Base-by-base conservation (phyloP, 53 echinoderm and acorn worm genomes). In the Echinometra lucunter region DNA sequence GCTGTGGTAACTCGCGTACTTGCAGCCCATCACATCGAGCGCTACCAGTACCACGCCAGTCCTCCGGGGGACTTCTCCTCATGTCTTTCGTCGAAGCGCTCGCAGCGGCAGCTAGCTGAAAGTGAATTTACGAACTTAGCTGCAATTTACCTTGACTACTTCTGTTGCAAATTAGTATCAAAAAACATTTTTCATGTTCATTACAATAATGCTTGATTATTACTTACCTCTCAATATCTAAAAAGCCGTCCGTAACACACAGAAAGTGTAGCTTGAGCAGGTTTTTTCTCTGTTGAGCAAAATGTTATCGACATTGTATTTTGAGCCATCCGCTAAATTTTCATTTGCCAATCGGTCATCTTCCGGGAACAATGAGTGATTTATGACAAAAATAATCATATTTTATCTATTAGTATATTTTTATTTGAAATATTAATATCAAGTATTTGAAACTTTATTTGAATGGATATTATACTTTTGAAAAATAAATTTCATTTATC, bases 281-380 rank as follows among this genome's bases (percentile, higher is more conserved):
- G 42, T 42, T 35, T 35, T 72, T 2, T 35, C 13, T 21, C 40
- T 42, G 81, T 81, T 21, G 58, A 1, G 30, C 1, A 58, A 19
- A 89, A 1, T 35, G 35, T 38, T 89, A 2, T 88, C 56, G 7
- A 74, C 74, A 80, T 80, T 6, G 37, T 44, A 81, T 28, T 85
- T 85, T 49, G 85, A 85, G 85, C 28, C 4, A 27, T 85, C 85
- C 85, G 85, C 85, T 9, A 49, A 83, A 85, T 47, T 85, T 47
- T 27, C 81, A 30, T 12, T 12, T 85, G 85, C 85, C 85, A 85
- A 85, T n/a, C n/a, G n/a, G n/a, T n/a, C n/a, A n/a, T n/a, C 4
- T 1, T 42, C 35, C 44, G n/a, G 15, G 9, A 0, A 4, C 6
- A 40, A 5, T 11, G 19, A 11, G 19, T 38, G 23, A 78, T 6